Evolutionary conservation across 2,888 invertebrate genomes (phyloP), one percentile per base, ranked within the genome.

Genomic region (Protonemura montana): DNA sequence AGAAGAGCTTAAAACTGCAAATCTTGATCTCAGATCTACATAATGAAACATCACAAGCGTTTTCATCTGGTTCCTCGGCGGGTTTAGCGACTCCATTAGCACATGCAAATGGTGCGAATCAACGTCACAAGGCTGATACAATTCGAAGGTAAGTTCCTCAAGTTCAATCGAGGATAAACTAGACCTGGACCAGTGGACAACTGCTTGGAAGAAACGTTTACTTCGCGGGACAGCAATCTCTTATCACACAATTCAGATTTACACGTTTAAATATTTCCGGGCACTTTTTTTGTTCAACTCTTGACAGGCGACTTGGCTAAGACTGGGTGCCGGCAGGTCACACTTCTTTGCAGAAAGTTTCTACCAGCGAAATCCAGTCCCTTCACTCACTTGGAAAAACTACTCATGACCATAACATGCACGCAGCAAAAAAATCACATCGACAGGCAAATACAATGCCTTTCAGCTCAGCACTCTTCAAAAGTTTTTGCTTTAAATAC

Each of bases 331-430:
- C 1, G 59, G 16, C 59, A 21, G 59, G 59, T 59, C 59, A 59
- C 59, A 59, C 59, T 59, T 59, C 59, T 59, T 10, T 59, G 59
- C 59, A 59, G 59, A 59, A 59, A 59, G 59, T 59, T 59, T 59
- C 21, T 59, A 21, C 6, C 59, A 21, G 59, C 21, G 59, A 59
- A 59, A 59, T 13, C 59, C 21, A 21, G 59, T 59, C 59, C 59
- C 13, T 59, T 59, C 59, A 59, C 59, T 10, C 59, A 59, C 59
- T 59, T 59, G 59, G 59, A 59, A 59, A 35, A 59, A 59, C 59
- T 59, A 21, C 59, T 59, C 35, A 35, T 35, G 35, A 35, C 59
- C 59, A 59, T 59, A 59, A 35, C 35, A 35, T 35, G 35, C 35
- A 35, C 35, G 35, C 35, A 35, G 35, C 10, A 35, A 35, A 35